These are phyloP conservation scores for Physella acuta DNA, from an alignment of 1,140 invertebrate genomes.

Conservation along the genomic window DNA sequence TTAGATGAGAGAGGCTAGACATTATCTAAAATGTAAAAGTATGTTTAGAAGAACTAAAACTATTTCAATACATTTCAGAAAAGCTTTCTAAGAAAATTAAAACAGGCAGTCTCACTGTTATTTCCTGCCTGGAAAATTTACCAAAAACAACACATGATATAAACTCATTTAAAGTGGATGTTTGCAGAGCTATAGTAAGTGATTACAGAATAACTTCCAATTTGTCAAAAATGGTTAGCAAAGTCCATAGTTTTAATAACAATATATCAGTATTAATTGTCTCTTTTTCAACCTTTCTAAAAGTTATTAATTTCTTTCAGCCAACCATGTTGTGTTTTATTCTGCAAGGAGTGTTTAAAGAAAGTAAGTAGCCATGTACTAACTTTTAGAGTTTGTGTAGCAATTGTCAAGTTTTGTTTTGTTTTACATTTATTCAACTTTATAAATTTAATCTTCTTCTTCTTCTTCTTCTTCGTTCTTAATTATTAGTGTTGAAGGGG, in stretches of 20 bases:
- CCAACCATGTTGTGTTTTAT: slow-evolving; percentile 19
- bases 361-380: slow-evolving; percentile 26
- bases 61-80: slow-evolving; percentile 1
- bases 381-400: too few species aligned
- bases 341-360: slow-evolving; percentile 20
- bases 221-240: too few species aligned
- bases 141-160: slow-evolving; percentile 23
- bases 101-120: slow-evolving; percentile 1
- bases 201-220: too few species aligned
- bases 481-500: too few species aligned
- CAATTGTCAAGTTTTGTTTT: too few species aligned
- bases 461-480: too few species aligned
- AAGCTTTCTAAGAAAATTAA: slow-evolving; percentile 21
- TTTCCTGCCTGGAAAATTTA: slow-evolving; percentile 9
- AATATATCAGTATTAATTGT: too few species aligned
- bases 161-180: slow-evolving; percentile 20
- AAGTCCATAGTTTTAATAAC: too few species aligned
- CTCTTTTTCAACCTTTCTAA: too few species aligned
- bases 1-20: not conserved
- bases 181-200: slow-evolving; percentile 16
- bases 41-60: too few species aligned
- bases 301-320: slow-evolving; percentile 14
- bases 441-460: too few species aligned
- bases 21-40: not conserved
- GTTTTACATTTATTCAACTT: too few species aligned